Evolutionary conservation across 1,140 invertebrate genomes (phyloP).

Genomic region (Diabrotica undecimpunctata): DNA sequence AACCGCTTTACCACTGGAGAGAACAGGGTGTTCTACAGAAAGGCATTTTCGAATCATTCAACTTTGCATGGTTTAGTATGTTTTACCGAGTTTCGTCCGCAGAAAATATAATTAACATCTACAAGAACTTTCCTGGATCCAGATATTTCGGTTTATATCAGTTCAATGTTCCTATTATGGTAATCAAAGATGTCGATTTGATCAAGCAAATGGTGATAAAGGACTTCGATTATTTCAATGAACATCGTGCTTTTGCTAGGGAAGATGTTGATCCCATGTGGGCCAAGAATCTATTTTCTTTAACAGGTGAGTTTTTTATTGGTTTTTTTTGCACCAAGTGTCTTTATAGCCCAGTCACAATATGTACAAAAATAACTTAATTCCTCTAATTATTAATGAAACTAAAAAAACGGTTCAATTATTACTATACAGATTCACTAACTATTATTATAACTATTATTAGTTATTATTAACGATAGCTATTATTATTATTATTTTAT

Average conservation of each 20-base stretch:
- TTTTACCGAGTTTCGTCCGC: neutral
- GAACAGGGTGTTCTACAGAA: neutral
- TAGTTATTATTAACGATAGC: too few species aligned
- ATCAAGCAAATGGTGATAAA: slow-evolving; percentile 52
- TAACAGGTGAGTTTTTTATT: slow-evolving; percentile 48
- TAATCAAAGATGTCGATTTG: slow-evolving; percentile 48
- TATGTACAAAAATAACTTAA: too few species aligned
- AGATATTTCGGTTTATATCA: slow-evolving; percentile 50
- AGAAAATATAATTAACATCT: too few species aligned
- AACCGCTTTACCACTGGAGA: neutral
- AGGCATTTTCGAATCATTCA: neutral
- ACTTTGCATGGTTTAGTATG: slow-evolving; percentile 4
- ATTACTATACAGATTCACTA: too few species aligned
- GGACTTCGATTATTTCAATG: slow-evolving; percentile 52
- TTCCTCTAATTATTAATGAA: too few species aligned
- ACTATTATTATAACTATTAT: too few species aligned
- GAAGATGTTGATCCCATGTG: slow-evolving; percentile 53
- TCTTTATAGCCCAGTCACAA: too few species aligned
- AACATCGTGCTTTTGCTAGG: slow-evolving; percentile 48
- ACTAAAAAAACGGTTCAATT: too few species aligned
- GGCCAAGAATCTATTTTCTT: slow-evolving; percentile 51
- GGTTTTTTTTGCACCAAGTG: too few species aligned
- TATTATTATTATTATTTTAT: too few species aligned
- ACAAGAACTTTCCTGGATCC: too few species aligned
- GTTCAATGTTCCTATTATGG: slow-evolving; percentile 45